phyloP scores from a whole-genome alignment of 2,113 vertebrate species.

The Nothoprocta perdicaria region DNA sequence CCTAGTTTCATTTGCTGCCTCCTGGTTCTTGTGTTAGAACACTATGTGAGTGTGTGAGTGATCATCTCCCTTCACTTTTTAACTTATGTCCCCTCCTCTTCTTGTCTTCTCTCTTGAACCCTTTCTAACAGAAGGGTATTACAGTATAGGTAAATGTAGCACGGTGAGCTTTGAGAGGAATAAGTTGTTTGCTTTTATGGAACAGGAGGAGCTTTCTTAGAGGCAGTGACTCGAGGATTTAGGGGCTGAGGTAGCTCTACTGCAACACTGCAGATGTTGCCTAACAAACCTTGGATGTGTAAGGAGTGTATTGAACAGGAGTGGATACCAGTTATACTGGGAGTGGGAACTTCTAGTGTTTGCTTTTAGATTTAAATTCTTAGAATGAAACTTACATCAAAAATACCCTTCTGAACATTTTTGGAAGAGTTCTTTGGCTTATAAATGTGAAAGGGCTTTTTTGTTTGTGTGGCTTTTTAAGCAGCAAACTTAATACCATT shows the following conservation, averaged over 20 bases:
- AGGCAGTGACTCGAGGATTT: neutral
- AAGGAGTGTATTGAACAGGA: neutral
- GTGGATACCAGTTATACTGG: neutral
- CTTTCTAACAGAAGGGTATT: neutral
- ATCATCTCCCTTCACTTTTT: neutral
- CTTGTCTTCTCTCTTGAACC: neutral
- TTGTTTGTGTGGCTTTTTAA: neutral
- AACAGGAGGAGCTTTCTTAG: neutral
- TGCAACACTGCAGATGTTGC: neutral
- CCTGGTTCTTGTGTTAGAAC: neutral
- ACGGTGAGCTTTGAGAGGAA: neutral
- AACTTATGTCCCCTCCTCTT: neutral
- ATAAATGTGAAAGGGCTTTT: neutral
- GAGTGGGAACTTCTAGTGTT: neutral
- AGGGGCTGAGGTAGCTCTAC: neutral
- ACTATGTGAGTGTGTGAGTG: neutral
- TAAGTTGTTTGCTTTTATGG: neutral
- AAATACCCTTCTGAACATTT: neutral
- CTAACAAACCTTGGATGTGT: neutral
- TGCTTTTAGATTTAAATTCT: neutral
- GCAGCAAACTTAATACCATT: neutral
- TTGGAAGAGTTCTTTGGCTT: neutral
- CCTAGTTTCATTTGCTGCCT: neutral
- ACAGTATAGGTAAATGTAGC: neutral
- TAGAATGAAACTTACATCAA: neutral